Evolutionary conservation across 2,888 invertebrate species (phyloP), one percentile per base, ranked within the genome.

Genomic region (Phlogophora meticulosa): DNA sequence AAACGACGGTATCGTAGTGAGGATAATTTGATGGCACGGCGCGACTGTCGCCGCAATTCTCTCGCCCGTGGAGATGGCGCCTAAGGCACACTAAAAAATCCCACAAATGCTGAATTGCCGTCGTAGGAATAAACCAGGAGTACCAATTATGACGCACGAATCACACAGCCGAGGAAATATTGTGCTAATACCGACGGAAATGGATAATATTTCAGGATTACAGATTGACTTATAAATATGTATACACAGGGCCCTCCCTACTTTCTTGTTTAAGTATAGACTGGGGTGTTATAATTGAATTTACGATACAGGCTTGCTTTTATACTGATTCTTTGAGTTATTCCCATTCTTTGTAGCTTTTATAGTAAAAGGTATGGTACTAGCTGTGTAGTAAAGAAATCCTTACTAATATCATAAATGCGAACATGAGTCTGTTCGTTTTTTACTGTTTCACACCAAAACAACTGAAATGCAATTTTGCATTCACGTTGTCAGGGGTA

Each of bases 141-240:
- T 46, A 34, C 22, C 46, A 56, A 78, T 74, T 66, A 65, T 53
- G 34, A 53, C 48, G 52, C 24, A 13, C 28, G 22, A 72, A 40
- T 38, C 24, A 49, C 38, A 49, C 10, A 43, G 17, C 24, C n/a
- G n/a, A 17, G n/a, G 28, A 24, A 74, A 58, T 74, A 65, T 17
- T 46, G 42, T 34, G 34, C 40, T 48, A 72, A 40, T 57, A 40
- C 22, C 28, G 43, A 40, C n/a, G n/a, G 34, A 45, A 78, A 36
- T 38, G 11, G 40, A 40, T 17, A 34, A 57, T 46, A 66, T 58
- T 49, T 55, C 40, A 67, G 43, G 40, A 73, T 53, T 60, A 77
- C 36, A 51, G 40, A 52, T 45, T 38, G 28, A 24, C 45, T 43
- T 53, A 56, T 72, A 40, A 57, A 73, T 78, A 73, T 72, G 52